Evolutionary conservation across 2,888 invertebrate genomes (phyloP).

Genomic region (Dryococelus australis): DNA sequence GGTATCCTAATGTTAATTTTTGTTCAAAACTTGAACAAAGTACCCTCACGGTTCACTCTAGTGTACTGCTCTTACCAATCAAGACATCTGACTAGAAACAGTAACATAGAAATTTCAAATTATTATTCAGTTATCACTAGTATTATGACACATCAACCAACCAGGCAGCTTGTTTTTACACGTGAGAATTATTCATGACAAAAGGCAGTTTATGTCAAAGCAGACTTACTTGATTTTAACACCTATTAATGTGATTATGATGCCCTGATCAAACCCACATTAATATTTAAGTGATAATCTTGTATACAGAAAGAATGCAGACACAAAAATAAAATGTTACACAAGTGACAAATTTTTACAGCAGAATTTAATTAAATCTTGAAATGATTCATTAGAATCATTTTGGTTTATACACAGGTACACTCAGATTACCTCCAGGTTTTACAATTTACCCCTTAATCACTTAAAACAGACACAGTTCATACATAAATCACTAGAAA

Average conservation of each 20-base stretch:
- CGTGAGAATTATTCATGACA: neutral
- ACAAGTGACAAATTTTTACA: neutral
- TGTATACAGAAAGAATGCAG: neutral
- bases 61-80: too few relatives aligned
- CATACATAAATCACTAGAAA: too few relatives aligned
- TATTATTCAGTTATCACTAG: neutral
- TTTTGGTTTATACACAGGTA: too few relatives aligned
- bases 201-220: neutral
- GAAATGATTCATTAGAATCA: neutral
- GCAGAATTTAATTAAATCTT: neutral
- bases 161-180: neutral
- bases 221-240: neutral
- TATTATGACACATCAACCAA: neutral
- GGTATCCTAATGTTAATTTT: neutral
- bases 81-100: neutral
- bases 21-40: neutral
- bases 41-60: neutral
- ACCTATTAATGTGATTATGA: neutral
- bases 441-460: too few relatives aligned
- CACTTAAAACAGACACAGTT: too few relatives aligned
- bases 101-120: neutral
- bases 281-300: neutral
- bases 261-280: slow-evolving; percentile 3
- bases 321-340: neutral
- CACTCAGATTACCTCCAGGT: too few relatives aligned